Conservation (phyloP, 2,888 invertebrate species). For the Diogma glabrata region DNA sequence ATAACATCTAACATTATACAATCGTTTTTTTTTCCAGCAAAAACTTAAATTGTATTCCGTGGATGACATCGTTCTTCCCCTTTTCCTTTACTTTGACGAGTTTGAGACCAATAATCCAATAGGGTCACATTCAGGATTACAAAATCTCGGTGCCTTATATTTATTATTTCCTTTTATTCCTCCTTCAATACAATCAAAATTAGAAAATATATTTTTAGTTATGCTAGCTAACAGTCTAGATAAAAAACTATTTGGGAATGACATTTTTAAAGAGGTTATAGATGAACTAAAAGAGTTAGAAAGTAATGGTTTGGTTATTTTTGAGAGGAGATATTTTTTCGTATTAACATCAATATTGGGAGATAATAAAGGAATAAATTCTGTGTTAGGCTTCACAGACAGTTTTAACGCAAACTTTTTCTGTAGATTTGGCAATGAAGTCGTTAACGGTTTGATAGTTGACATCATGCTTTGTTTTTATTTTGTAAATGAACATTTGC, state of each 20-base stretch:
- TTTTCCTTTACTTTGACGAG: slow-evolving; percentile 17
- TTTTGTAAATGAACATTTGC: neutral
- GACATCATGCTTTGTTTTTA: neutral
- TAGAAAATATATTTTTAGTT: slow-evolving; percentile 13
- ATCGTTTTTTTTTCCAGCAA: neutral
- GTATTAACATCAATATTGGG: slow-evolving; percentile 4
- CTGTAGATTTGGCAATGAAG: slow-evolving; percentile 7
- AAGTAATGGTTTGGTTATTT: neutral
- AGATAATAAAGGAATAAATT: slow-evolving; percentile 13
- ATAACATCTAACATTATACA: neutral
- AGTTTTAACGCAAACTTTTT: slow-evolving; percentile 10
- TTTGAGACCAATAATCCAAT: slow-evolving; percentile 16
- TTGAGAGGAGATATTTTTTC: neutral
- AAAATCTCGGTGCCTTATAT: slow-evolving; percentile 18
- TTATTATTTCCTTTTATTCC: slow-evolving; percentile 13
- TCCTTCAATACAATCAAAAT: slow-evolving; percentile 10
- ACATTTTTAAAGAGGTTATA: neutral
- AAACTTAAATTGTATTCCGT: neutral
- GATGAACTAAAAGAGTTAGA: neutral
- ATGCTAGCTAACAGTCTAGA: neutral
- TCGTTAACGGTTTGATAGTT: neutral
- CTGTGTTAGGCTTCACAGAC: slow-evolving; percentile 11
- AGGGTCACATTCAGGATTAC: slow-evolving; percentile 16
- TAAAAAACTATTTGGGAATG: neutral
- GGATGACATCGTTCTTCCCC: neutral